Percentiles rank a stretch among this genome's conserved stretches.
Evolutionary conservation across 2,797 vertebrate species (phyloP).

Genomic region (Xenops minutus): DNA sequence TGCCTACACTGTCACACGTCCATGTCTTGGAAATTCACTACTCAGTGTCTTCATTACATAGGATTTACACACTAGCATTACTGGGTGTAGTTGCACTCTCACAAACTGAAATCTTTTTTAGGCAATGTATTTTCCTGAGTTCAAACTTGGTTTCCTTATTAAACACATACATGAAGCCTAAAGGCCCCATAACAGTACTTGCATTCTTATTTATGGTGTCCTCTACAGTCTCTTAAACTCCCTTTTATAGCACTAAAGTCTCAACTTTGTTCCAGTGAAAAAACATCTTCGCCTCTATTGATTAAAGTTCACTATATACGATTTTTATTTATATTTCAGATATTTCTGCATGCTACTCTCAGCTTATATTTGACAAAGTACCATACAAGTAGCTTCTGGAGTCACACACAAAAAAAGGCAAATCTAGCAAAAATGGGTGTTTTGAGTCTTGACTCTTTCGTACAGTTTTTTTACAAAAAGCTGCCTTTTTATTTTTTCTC

Average conservation of each 20-base stretch:
- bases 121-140: neutral
- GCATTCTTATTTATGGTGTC: neutral
- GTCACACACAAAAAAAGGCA: neutral
- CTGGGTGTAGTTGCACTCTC: neutral
- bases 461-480: neutral
- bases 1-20: neutral
- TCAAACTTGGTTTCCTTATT: neutral
- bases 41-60: neutral
- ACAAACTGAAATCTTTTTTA: neutral
- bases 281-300: neutral
- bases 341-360: neutral
- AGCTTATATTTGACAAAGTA: neutral
- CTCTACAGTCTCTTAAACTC: neutral
- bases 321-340: neutral
- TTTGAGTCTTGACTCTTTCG: neutral
- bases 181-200: neutral
- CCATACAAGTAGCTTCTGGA: neutral
- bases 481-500: neutral
- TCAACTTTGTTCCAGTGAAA: neutral
- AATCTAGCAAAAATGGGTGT: neutral
- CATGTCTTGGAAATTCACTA: neutral
- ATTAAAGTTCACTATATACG: neutral
- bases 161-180: neutral
- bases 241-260: neutral
- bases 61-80: neutral